Evolutionary conservation across 2,888 invertebrate species (phyloP), one percentile per base, ranked within the genome.

Genomic region (Drosophila neonasuta): DNA sequence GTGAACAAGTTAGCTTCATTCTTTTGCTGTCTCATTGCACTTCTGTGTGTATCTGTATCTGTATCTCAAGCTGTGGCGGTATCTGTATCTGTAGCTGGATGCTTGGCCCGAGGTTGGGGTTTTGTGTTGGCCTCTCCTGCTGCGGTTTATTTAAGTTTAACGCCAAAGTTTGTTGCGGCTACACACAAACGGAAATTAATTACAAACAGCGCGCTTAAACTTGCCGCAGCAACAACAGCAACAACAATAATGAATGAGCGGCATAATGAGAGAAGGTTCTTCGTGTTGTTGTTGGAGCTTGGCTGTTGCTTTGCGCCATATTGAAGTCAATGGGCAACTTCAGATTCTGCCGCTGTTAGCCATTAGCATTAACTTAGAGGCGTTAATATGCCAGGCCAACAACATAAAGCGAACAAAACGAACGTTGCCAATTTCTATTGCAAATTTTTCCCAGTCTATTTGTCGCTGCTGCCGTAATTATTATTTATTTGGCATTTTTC

Each of bases 171-270:
- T 70, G 71, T 42, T 79, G 84, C 79, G 81, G 84, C 79, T 77
- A 68, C 68, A 81, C 80, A 76, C 85, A 83, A 84, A 85, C 83
- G 81, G 77, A 85, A 85, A 84, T 84, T 84, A 84, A 84, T 85
- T 85, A 84, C 83, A 80, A 85, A 81, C 81, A 78, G 73, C 76
- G 83, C 68, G 79, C 78, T 74, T 81, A 74, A 81, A 72, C 70
- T 72, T 66, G 73, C 80, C 75, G 46, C 69, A 52, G 70, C 51
- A 39, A 15, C 36, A 36, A 50, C 17, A 52, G 11, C 29, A 29
- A 60, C 44, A 70, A 69, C 45, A 67, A 69, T 75, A 80, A 64
- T 66, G 74, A 71, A 80, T 78, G 66, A 76, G 76, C 76, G 68
- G 71, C 80, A 72, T 75, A 74, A 65, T 74, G 71, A 74, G 79